These are phyloP conservation scores for Drosophila ambigua DNA, from an alignment of 1,140 invertebrate species.

Conservation along the genomic window DNA sequence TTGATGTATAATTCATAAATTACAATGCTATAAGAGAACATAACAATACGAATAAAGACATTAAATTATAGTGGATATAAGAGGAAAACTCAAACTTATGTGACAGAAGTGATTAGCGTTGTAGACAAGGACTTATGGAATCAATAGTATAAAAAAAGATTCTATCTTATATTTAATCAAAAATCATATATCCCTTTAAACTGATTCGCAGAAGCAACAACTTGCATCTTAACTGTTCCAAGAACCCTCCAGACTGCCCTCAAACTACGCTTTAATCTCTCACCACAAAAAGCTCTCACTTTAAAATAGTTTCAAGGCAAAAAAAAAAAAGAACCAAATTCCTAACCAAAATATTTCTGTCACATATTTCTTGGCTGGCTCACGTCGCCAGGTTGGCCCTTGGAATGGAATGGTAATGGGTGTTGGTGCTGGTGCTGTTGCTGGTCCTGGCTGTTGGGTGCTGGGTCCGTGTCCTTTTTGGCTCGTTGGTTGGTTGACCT, in stretches of 20 bases:
- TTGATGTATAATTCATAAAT: background rate
- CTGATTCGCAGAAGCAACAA: background rate
- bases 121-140: too few species aligned
- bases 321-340: background rate
- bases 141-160: background rate
- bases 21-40: constrained; percentile 2
- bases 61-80: background rate
- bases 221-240: background rate
- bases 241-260: background rate
- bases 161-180: background rate
- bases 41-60: background rate
- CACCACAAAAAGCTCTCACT: constrained; percentile 11
- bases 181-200: background rate
- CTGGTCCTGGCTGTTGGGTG: constrained; percentile 9
- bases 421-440: background rate
- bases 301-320: constrained; percentile 20
- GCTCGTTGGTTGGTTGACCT: constrained; percentile 59
- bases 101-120: background rate
- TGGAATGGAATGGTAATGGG: background rate
- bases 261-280: constrained; percentile 12
- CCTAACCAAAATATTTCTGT: constrained; percentile 40
- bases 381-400: constrained; percentile 45
- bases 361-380: constrained; percentile 42
- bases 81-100: background rate
- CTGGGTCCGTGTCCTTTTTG: constrained; percentile 46